Base-by-base conservation (phyloP, 2,113 vertebrate species). In the Coracopsis vasa region DNA sequence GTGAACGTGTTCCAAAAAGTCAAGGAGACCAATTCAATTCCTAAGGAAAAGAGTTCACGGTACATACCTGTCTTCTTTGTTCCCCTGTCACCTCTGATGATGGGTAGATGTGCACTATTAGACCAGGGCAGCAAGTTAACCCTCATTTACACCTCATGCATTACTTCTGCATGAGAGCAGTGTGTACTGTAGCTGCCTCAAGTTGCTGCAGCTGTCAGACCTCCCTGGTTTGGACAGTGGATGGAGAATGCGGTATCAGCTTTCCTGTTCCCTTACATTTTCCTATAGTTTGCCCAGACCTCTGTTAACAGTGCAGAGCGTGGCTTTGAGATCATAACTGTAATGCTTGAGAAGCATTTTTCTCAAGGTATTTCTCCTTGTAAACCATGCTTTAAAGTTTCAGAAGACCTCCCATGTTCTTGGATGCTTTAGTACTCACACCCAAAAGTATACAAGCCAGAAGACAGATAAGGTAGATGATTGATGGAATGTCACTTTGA, bases 401-500 rank as follows among this genome's bases (percentile, higher is more conserved):
- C 53, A 33, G 42, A 58, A 78, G 86, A n/a, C 33, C 62, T 73
- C 5, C 5, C 10, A 3, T 84, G 70, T 87, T 91, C 69, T 67
- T 60, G 47, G 33, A 90, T 94, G 42, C 50, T 67, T 91, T 73
- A 42, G 58, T 44, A 44, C 31, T 91, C 84, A 81, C 84, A 41
- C 93, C 89, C 89, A 67, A 67, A 92, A 90, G 54, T 56, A 62
- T 35, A 78, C 64, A 78, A 6, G 35, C 33, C 72, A 84, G 51
- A 74, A 50, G 85, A 28, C 12, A 88, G 93, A 94, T 96, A 91
- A 96, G 58, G 66, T 37, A 65, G 83, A 5, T 73, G 85, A 86
- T 66, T 77, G 74, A 91, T 96, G 45, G 41, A 9, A 20, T 1
- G 33, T 88, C 66, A 19, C 64, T 90, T 70, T 24, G 29, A 39